Evolutionary conservation across 2,888 invertebrate genomes (phyloP).

Genomic region (Stegana nigrithorax): DNA sequence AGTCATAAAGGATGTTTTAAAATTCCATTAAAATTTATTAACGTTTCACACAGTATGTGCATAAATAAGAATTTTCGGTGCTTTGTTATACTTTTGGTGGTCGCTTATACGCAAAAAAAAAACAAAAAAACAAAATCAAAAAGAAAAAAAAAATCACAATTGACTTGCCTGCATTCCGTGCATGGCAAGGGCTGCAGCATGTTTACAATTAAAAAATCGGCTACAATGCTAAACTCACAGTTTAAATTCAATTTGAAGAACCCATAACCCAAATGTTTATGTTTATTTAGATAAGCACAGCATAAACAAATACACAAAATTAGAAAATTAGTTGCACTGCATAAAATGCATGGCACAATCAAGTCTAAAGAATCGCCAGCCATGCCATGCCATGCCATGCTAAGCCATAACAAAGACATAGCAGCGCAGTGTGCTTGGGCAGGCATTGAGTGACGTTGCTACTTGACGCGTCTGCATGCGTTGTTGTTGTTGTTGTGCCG

Average conservation of each 20-base stretch:
- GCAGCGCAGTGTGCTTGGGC: too few relatives aligned
- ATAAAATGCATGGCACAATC: conserved; percentile 46
- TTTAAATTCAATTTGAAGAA: background rate
- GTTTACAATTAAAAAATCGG: too few relatives aligned
- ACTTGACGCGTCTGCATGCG: too few relatives aligned
- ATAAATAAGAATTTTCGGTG: conserved; percentile 53
- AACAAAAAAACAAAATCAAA: background rate
- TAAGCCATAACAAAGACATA: conserved; percentile 28
- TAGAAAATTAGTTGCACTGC: conserved; percentile 44
- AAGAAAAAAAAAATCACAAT: background rate
- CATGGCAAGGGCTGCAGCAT: background rate
- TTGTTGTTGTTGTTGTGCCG: background rate
- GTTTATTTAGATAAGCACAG: background rate
- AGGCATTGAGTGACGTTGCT: too few relatives aligned
- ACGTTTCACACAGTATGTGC: conserved; percentile 57
- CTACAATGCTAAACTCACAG: too few relatives aligned
- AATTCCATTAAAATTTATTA: conserved; percentile 62
- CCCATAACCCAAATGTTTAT: background rate
- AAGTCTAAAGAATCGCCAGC: too few relatives aligned
- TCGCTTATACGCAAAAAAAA: background rate
- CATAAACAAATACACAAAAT: conserved; percentile 54
- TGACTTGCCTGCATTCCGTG: too few relatives aligned
- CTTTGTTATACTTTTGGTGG: conserved; percentile 34
- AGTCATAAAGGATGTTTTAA: conserved; percentile 54
- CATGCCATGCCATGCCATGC: too few relatives aligned